Percentiles rank a stretch among this genome's conserved stretches.
Conservation (phyloP, 2,113 vertebrate species). For the Corydoras maculifer region DNA sequence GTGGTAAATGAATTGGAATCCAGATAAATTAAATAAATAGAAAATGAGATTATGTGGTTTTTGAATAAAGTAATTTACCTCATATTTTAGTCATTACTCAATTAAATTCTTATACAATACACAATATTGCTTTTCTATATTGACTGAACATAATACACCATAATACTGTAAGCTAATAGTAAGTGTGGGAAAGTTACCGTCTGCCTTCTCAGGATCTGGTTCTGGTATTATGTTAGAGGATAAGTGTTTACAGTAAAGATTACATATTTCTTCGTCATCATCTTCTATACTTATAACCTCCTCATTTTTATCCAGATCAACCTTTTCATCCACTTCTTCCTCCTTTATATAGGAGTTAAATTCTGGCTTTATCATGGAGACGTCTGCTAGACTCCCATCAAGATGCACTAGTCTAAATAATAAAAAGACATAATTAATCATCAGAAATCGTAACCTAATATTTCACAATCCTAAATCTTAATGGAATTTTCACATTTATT, state of each 20-base stretch:
- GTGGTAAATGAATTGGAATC: background rate
- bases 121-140: background rate
- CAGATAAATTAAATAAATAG: background rate
- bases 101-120: background rate
- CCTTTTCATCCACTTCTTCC: slow-evolving; percentile 46
- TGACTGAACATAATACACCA: background rate
- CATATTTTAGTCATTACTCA: slow-evolving; percentile 6
- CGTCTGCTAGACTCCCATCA: slow-evolving; percentile 84
- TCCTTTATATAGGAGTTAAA: slow-evolving; percentile 56
- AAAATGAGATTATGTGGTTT: background rate
- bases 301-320: slow-evolving; percentile 50
- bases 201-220: slow-evolving; percentile 19
- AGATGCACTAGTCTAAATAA: slow-evolving; percentile 80
- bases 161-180: background rate
- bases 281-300: slow-evolving; percentile 30
- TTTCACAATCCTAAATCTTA: too few species aligned
- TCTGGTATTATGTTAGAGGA: slow-evolving; percentile 22
- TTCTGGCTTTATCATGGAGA: slow-evolving; percentile 73
- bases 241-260: slow-evolving; percentile 13
- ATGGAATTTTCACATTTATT: too few species aligned
- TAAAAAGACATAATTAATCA: background rate
- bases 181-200: slow-evolving; percentile 18
- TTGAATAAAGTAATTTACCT: background rate
- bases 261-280: slow-evolving; percentile 12
- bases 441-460: background rate